Conservation (phyloP, 2,888 invertebrate species). For the Hipparchia semele region DNA sequence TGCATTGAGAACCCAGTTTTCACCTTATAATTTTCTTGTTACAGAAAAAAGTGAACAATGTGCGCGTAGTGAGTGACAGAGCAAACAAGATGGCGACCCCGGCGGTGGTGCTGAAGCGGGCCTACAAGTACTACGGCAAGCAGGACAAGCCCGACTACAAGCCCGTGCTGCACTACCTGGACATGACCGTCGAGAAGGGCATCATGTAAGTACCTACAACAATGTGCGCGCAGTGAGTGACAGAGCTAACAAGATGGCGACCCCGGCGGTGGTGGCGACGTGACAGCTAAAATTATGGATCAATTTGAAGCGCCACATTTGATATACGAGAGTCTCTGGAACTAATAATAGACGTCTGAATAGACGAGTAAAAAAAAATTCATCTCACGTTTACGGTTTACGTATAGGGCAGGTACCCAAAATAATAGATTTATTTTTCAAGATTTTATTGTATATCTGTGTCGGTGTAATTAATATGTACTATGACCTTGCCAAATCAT, state of each 20-base stretch:
- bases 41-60: conserved; percentile 13
- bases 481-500: no score
- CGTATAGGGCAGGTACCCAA: no score
- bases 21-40: background rate
- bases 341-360: no score
- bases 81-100: conserved; percentile 67
- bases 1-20: background rate
- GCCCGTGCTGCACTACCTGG: conserved; percentile 86
- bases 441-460: no score
- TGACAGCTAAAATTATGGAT: conserved; percentile 49
- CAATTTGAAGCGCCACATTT: no score
- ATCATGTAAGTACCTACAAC: conserved; percentile 86
- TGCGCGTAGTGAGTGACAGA: conserved; percentile 44
- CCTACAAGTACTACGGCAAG: conserved; percentile 86
- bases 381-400: no score
- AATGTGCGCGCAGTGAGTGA: conserved; percentile 44
- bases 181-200: conserved; percentile 89
- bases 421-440: no score
- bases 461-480: no score
- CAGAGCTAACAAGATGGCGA: conserved; percentile 61
- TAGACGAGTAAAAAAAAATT: no score
- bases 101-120: conserved; percentile 87
- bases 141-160: conserved; percentile 75
- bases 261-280: conserved; percentile 84
- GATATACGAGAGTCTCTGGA: no score